Evolutionary conservation across 2,113 vertebrate species (phyloP).

Genomic region (Notothenia rossii): DNA sequence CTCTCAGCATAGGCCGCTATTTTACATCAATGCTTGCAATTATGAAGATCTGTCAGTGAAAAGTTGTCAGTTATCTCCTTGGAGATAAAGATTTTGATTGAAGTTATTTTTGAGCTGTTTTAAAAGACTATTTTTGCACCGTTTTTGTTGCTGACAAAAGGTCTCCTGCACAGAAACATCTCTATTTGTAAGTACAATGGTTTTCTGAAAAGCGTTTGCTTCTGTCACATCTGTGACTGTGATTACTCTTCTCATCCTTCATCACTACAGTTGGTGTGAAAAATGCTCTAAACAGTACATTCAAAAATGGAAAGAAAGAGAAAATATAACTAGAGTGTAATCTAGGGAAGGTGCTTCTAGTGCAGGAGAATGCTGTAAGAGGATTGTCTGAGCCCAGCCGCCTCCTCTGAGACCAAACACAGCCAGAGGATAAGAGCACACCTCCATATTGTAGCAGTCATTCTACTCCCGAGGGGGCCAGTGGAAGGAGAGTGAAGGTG

Average conservation of each 20-base stretch:
- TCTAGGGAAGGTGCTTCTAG: conserved; percentile 12
- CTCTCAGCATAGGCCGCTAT: not conserved
- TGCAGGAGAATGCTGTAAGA: conserved; percentile 8
- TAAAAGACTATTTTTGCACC: conserved; percentile 29
- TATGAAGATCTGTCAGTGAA: not conserved
- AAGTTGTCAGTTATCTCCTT: conserved; percentile 16
- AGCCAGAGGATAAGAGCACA: conserved; percentile 38
- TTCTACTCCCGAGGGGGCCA: conserved; percentile 27
- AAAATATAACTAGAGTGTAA: conserved; percentile 3
- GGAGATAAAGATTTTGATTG: conserved; percentile 14
- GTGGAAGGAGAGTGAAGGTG: conserved; percentile 51
- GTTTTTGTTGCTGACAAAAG: conserved; percentile 23
- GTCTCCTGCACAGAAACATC: not conserved
- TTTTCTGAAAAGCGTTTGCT: conserved; percentile 6
- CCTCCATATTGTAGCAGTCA: conserved; percentile 30
- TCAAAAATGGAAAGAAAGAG: not conserved
- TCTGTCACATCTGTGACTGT: not conserved
- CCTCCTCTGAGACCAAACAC: conserved; percentile 33
- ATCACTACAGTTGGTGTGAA: conserved; percentile 3
- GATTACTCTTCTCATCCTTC: conserved; percentile 9
- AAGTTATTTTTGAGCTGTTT: conserved; percentile 41
- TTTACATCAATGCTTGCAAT: conserved; percentile 27
- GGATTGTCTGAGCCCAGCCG: conserved; percentile 5
- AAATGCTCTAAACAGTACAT: not conserved
- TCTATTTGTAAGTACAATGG: conserved; percentile 9